phyloP scores from a whole-genome alignment of 2,797 vertebrate species.

The Periophthalmus magnuspinnatus region DNA sequence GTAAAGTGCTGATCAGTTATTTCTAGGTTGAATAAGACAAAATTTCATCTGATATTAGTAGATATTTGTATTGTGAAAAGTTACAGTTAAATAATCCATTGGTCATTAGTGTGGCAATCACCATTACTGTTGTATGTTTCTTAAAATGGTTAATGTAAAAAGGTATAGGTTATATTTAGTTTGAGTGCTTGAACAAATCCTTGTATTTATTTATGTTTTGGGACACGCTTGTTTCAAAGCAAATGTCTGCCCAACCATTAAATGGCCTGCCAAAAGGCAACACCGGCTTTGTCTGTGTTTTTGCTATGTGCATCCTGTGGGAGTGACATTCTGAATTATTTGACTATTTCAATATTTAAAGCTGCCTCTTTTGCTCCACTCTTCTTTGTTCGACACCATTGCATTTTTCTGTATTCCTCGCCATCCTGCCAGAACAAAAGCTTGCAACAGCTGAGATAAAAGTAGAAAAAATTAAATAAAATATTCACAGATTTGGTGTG shows the following conservation, averaged over 20 bases:
- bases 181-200: background rate
- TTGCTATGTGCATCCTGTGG: slow-evolving; percentile 4
- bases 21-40: background rate
- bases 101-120: background rate
- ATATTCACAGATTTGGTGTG: slow-evolving; percentile 16
- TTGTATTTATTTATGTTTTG: background rate
- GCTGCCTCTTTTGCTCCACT: background rate
- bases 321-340: background rate
- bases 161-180: background rate
- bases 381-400: background rate
- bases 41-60: background rate
- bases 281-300: background rate
- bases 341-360: slow-evolving; percentile 1
- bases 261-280: slow-evolving; percentile 1
- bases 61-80: background rate
- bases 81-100: background rate
- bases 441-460: slow-evolving; percentile 16
- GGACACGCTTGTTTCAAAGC: background rate
- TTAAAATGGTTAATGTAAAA: background rate
- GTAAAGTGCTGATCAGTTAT: background rate
- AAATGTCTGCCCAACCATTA: background rate
- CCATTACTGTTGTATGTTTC: background rate
- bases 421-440: slow-evolving; percentile 13
- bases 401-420: slow-evolving; percentile 3
- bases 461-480: slow-evolving; percentile 13